A percentile compares a stretch with the other conserved stretches of the same genome.
Evolutionary conservation across 1,140 invertebrate species (phyloP).

Genomic region (Campoletis sonorensis): DNA sequence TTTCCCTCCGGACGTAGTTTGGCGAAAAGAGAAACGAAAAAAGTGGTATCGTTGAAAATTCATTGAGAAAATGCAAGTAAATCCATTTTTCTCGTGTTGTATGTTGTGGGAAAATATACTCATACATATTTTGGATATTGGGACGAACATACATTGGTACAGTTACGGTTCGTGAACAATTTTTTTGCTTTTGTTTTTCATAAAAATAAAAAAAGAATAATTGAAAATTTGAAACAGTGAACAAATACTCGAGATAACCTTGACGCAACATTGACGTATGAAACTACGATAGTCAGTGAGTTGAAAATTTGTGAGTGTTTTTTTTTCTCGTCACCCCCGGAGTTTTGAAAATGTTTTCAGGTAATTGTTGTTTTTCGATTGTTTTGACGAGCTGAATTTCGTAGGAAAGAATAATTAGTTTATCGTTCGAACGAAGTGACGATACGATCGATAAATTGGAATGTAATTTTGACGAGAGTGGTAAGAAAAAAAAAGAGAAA

Average conservation of each 20-base stretch:
- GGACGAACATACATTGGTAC: constrained; percentile 33
- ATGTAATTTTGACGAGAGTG: not conserved
- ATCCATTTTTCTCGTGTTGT: constrained; percentile 3
- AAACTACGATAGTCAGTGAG: too few relatives aligned
- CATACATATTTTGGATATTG: constrained; percentile 22
- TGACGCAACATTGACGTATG: too few relatives aligned
- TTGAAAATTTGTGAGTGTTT: not conserved
- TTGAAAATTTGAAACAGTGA: too few relatives aligned
- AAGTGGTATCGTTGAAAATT: not conserved
- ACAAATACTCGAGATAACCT: too few relatives aligned
- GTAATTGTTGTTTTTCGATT: not conserved
- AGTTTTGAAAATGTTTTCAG: not conserved
- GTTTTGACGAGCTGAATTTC: not conserved
- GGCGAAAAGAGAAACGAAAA: not conserved
- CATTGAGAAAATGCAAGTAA: not conserved
- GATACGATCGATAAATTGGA: not conserved
- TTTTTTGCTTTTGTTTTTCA: too few relatives aligned
- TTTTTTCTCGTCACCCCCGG: not conserved
- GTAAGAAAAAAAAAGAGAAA: not conserved
- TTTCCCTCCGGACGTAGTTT: not conserved
- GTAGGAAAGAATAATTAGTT: not conserved
- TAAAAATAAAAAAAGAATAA: too few relatives aligned
- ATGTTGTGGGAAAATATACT: not conserved
- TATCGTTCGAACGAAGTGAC: not conserved
- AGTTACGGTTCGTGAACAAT: not conserved